Base-by-base conservation (phyloP, 1,140 invertebrate species). In the Leptoteleia sp. region DNA sequence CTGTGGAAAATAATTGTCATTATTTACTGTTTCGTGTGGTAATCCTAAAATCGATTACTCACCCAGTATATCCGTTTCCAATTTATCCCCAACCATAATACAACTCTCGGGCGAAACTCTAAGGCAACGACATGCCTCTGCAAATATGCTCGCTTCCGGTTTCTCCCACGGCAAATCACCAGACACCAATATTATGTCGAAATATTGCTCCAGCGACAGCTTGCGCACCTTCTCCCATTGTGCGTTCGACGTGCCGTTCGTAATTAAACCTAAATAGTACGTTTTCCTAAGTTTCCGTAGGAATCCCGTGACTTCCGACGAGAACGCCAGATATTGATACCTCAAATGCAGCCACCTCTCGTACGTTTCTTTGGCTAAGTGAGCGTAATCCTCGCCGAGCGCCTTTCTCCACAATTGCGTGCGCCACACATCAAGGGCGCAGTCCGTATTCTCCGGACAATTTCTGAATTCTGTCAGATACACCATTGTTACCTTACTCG, bases 161-260 rank as follows among this genome's bases (percentile, higher is more conserved):
- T 96, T 96, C 87, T 96, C 94, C 92, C 94, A 95, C 1, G 94
- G 93, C 75, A 94, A 89, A 89, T 96, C 95, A 4, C 94, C 95
- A 17, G 94, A 95, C 7, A 96, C 94, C 25, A 96, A 88, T 62
- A 96, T 92, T 65, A 93, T 91, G 85, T 96, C 94, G 86, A 96
- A 96, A 86, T 93, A 94, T 47, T 91, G 91, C 45, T 91, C 88
- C 1, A 95, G 88, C 8, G 92, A 90, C 59, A 95, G 89, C 37
- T 91, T 91, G 33, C 91, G 88, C 17, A 96, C 91, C 88, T 97
- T 96, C 89, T 96, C 95, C 94, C 95, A 96, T 87, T 97, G 95
- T 6, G 94, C 93, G 33, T 92, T 91, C 13, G 95, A 95, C 1
- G 95, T 93, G 6, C 95, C 95, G 86, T 96, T 96, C 47, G 95